Base-by-base conservation (phyloP, 2,113 vertebrate genomes). In the Boleophthalmus pectinirostris region DNA sequence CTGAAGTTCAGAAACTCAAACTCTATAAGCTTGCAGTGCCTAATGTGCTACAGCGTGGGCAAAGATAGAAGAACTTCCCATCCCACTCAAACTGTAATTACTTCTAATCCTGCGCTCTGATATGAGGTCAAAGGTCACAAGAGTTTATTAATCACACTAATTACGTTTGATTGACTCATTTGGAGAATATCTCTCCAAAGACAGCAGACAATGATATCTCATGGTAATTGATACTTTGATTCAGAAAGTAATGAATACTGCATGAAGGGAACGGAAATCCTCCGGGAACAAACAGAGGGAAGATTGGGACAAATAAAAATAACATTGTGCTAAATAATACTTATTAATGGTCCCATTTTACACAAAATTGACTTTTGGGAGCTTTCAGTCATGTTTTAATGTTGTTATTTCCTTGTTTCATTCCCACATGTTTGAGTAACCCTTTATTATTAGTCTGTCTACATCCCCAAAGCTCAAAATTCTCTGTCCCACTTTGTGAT, bases 221-320 rank as follows among this genome's bases (percentile, higher is more conserved):
- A 53, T 54, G 35, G 77, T 90, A 84, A 87, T 77, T 90, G 77
- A 89, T 74, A 82, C 74, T 25, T 66, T 72, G 72, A 77, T 71
- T 76, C 71, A 74, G 69, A 84, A 72, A 73, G 68, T 46, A 78
- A 86, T 92, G 63, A 88, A 87, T 88, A 80, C 75, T 87, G 85
- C 79, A 88, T 82, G 79, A 85, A 75, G 63, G 67, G 73, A 85
- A 84, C 77, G 78, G 76, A 90, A 92, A 93, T 33, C 85, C 65
- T 69, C 49, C 21, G 82, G 79, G 72, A 78, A 66, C 7, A 43
- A 43, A 47, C 0, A 9, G 65, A 13, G 24, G 35, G 7, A 61
- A 61, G 58, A 24, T 13, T 12, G 54, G 11, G 21, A 24, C 54
- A 23, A 58, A 58, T 25, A 58, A 24, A 33, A 54, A 54, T 8